Evolutionary conservation across 2,797 vertebrate genomes (phyloP).

Genomic region (Gambusia yucatana): DNA sequence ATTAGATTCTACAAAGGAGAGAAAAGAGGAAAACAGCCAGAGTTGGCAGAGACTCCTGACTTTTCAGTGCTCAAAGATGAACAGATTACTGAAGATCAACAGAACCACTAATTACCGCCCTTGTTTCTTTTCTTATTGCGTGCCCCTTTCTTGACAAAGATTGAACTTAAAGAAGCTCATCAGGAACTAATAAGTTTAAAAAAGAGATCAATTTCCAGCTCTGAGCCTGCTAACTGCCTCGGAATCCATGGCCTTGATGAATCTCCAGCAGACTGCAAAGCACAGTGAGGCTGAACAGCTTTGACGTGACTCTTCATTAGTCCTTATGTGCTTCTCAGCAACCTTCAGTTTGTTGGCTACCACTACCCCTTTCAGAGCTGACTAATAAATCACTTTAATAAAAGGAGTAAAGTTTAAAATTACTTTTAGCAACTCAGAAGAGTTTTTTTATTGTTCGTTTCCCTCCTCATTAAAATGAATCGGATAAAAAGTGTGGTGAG

Average conservation of each 20-base stretch:
- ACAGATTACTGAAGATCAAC: background rate
- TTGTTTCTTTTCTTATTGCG: conserved; percentile 5
- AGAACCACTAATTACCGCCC: background rate
- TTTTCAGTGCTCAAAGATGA: background rate
- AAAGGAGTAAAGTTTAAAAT: background rate
- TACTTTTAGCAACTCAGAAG: background rate
- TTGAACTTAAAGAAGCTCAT: conserved; percentile 38
- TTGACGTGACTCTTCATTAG: conserved; percentile 52
- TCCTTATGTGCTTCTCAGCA: conserved; percentile 34
- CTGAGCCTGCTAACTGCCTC: conserved; percentile 39
- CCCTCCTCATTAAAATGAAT: background rate
- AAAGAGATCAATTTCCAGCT: conserved; percentile 40
- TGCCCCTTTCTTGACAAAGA: conserved; percentile 4
- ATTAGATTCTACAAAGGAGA: background rate
- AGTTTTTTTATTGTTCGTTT: background rate
- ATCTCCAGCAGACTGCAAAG: conserved; percentile 47
- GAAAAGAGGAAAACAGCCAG: background rate
- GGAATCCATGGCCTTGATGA: conserved; percentile 36
- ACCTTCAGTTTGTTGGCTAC: conserved; percentile 18
- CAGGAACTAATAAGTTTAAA: conserved; percentile 35
- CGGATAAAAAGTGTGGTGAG: background rate
- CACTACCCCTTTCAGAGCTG: conserved; percentile 6
- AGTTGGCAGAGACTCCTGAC: background rate
- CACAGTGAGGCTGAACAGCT: conserved; percentile 47
- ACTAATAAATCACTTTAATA: conserved; percentile 11